Conservation (phyloP, 1,140 invertebrate species). For the Sarcophaga peregrina region DNA sequence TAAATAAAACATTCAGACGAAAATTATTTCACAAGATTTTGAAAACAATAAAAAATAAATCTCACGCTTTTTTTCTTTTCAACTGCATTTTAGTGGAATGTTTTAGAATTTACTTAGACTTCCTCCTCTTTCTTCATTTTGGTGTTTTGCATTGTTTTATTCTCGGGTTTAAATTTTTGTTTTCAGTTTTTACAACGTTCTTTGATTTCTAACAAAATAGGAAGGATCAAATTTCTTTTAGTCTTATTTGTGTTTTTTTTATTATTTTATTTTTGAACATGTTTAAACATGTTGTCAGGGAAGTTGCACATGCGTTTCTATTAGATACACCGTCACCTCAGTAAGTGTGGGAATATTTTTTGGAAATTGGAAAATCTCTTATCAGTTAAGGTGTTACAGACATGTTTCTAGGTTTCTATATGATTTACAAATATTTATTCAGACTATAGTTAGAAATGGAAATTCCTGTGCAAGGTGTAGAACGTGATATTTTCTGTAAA, state of each 20-base stretch:
- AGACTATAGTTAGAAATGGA: neutral
- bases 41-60: neutral
- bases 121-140: too few relatives aligned
- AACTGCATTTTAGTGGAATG: too few relatives aligned
- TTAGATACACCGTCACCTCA: neutral
- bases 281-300: neutral
- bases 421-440: neutral
- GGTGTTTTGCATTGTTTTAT: too few relatives aligned
- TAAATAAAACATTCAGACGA: too few relatives aligned
- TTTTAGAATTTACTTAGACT: too few relatives aligned
- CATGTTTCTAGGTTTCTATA: neutral
- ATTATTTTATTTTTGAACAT: neutral
- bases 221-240: too few relatives aligned
- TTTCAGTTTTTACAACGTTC: too few relatives aligned
- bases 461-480: neutral
- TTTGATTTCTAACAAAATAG: too few relatives aligned
- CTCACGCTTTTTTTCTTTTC: neutral
- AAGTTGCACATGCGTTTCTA: neutral
- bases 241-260: too few relatives aligned
- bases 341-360: slow-evolving; percentile 19
- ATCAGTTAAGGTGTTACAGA: neutral
- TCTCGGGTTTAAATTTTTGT: too few relatives aligned
- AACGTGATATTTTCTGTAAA: slow-evolving; percentile 1
- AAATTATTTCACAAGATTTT: too few relatives aligned
- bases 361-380: neutral